Conservation (phyloP, 2,888 invertebrate species). For the Hypolimnas misippus region DNA sequence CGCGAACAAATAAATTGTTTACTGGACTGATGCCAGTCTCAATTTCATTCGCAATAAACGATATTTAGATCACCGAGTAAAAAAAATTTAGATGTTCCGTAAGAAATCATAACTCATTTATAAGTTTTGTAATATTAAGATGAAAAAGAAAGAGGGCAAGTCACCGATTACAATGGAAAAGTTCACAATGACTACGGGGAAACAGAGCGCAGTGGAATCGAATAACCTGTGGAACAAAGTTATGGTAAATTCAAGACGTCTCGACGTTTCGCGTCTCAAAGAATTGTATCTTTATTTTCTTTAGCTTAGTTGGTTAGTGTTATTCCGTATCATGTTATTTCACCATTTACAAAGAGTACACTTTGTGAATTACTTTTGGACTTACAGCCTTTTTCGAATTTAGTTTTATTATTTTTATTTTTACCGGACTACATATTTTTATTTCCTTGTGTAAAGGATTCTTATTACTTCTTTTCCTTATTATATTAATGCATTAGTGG, state of each 20-base stretch:
- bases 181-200: conserved; percentile 17
- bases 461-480: no score
- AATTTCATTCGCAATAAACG: conserved; percentile 28
- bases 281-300: conserved; percentile 17
- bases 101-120: conserved; percentile 34
- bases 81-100: conserved; percentile 21
- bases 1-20: conserved; percentile 2
- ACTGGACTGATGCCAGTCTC: conserved; percentile 26
- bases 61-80: conserved; percentile 20
- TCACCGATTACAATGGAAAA: conserved; percentile 26
- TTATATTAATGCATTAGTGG: no score
- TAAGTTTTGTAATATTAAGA: conserved; percentile 31
- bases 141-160: conserved; percentile 22
- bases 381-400: not conserved
- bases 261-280: conserved; percentile 17
- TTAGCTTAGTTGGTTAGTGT: conserved; percentile 2
- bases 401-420: not conserved
- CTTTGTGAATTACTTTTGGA: not conserved
- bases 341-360: conserved; percentile 1
- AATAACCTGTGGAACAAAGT: conserved; percentile 15
- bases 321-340: conserved; percentile 1
- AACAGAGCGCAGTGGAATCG: conserved; percentile 19
- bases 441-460: not conserved
- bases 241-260: conserved; percentile 19
- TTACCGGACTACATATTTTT: not conserved